Evolutionary conservation across 2,113 vertebrate species (phyloP).

Genomic region (Etia nguti): DNA sequence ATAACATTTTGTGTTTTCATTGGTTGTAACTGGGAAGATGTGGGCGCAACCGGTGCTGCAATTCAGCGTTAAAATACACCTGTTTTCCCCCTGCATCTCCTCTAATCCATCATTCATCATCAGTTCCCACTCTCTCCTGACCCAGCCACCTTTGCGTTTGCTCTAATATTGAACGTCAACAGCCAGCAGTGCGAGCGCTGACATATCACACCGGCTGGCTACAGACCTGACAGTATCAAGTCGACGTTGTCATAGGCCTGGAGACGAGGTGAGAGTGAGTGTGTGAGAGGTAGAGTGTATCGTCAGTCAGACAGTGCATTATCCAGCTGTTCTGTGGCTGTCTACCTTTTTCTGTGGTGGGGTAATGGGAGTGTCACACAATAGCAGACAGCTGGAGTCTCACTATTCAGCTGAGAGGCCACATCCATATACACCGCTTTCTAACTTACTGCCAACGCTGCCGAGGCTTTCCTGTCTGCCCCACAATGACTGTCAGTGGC

Average conservation of each 20-base stretch:
- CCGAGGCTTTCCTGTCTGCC: conserved; percentile 53
- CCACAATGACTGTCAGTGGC: conserved; percentile 67
- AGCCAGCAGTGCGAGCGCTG: conserved; percentile 27
- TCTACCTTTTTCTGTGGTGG: conserved; percentile 61
- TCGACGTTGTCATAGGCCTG: conserved; percentile 50
- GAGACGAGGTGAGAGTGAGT: conserved; percentile 56
- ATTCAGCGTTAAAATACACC: neutral
- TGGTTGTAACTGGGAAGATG: neutral
- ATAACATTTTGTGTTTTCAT: neutral
- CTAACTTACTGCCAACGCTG: conserved; percentile 61
- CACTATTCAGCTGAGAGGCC: conserved; percentile 64
- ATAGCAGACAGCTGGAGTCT: conserved; percentile 62
- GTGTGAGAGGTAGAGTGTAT: conserved; percentile 58
- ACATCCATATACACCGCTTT: conserved; percentile 55
- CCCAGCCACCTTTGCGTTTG: neutral
- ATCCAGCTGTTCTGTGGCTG: conserved; percentile 67
- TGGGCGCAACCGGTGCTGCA: neutral
- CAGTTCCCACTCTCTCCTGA: neutral
- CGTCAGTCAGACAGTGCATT: conserved; percentile 70
- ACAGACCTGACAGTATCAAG: conserved; percentile 58
- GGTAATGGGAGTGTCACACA: conserved; percentile 72
- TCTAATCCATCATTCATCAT: conserved; percentile 43
- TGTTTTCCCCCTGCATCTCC: neutral
- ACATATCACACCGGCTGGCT: conserved; percentile 36
- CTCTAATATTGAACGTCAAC: conserved; percentile 42